Evolutionary conservation across 2,797 vertebrate species (phyloP).

Genomic region (Perodicticus potto): DNA sequence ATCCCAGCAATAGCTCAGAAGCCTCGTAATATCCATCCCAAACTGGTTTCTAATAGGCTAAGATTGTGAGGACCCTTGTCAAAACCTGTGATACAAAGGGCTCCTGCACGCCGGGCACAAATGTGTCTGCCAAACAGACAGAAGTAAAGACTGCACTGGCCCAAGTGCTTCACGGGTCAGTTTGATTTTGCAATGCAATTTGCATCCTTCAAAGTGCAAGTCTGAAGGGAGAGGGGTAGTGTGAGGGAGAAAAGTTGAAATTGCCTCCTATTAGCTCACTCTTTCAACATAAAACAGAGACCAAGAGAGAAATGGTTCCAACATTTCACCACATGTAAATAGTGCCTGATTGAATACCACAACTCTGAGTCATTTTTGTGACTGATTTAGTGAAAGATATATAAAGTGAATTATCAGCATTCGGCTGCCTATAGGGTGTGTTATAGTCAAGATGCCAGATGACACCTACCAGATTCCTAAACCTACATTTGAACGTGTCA

Average conservation of each 20-base stretch:
- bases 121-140: slow-evolving; percentile 81
- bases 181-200: slow-evolving; percentile 82
- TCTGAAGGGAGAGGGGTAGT: slow-evolving; percentile 71
- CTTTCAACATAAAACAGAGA: slow-evolving; percentile 86
- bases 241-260: slow-evolving; percentile 76
- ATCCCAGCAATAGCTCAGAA: slow-evolving; percentile 82
- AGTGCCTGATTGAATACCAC: too few relatives aligned
- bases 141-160: slow-evolving; percentile 84
- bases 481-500: too few relatives aligned
- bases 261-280: slow-evolving; percentile 82
- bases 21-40: slow-evolving; percentile 69
- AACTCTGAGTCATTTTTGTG: too few relatives aligned
- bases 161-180: slow-evolving; percentile 79
- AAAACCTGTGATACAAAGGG: slow-evolving; percentile 53
- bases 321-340: slow-evolving; percentile 81
- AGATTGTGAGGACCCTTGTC: slow-evolving; percentile 67
- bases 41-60: slow-evolving; percentile 75
- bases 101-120: slow-evolving; percentile 67
- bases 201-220: slow-evolving; percentile 84
- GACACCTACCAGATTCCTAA: too few relatives aligned
- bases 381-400: too few relatives aligned
- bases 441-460: too few relatives aligned
- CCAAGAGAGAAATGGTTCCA: slow-evolving; percentile 84
- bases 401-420: too few relatives aligned
- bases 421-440: too few relatives aligned